A percentile compares a stretch with the other conserved stretches of the same genome.
Evolutionary conservation across 2,113 vertebrate species (phyloP).

Genomic region (Pachypanchax playfairii): DNA sequence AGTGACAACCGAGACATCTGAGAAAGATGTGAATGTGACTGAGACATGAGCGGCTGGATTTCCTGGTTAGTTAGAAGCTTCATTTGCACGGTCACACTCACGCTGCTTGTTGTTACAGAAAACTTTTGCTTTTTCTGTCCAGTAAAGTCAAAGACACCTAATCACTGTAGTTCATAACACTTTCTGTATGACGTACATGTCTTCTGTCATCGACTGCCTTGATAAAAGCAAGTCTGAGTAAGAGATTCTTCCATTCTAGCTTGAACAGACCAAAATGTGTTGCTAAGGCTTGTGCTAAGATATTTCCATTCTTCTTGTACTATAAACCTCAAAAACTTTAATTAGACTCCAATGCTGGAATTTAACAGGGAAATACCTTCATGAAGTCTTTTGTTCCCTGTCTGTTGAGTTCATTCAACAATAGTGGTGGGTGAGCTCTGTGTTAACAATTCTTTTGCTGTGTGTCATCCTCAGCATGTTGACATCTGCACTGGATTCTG

Average conservation of each 20-base stretch:
- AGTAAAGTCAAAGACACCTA: not conserved
- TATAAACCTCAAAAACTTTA: too few species aligned
- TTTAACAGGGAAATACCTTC: too few species aligned
- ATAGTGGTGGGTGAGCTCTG: too few species aligned
- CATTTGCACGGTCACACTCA: not conserved
- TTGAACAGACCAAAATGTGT: not conserved
- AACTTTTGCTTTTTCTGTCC: not conserved
- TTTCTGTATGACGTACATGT: not conserved
- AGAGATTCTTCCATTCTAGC: too few species aligned
- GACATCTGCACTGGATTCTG: too few species aligned
- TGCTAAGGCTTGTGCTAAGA: too few species aligned
- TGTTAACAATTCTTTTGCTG: too few species aligned
- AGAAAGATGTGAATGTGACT: not conserved
- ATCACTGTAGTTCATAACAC: not conserved
- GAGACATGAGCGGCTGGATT: conserved; percentile 13
- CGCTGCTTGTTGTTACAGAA: conserved; percentile 25
- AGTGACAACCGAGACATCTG: not conserved
- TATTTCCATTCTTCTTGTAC: not conserved
- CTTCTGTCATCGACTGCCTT: not conserved
- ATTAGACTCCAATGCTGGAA: too few species aligned
- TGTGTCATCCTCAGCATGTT: too few species aligned
- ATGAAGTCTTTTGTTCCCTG: too few species aligned
- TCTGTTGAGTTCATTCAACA: too few species aligned
- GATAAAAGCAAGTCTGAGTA: too few species aligned
- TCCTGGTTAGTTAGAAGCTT: conserved; percentile 31